Conservation (phyloP, 1,140 invertebrate species). For the Aplysia californica region DNA sequence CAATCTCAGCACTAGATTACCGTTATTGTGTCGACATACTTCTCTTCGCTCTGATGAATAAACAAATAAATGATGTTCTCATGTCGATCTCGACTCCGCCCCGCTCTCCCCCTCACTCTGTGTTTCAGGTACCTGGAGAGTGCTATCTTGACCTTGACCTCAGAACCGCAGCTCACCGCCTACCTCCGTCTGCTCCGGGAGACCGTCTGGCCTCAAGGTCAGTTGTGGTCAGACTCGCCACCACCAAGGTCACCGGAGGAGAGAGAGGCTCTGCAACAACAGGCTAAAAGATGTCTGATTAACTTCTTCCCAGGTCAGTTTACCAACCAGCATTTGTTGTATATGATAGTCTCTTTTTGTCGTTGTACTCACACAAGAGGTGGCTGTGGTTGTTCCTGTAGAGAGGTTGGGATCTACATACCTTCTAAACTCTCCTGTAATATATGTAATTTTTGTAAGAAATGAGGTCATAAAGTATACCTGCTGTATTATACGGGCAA, state of each 20-base stretch:
- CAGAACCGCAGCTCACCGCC: constrained; percentile 35
- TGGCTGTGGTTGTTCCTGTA: neutral
- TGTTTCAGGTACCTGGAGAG: constrained; percentile 45
- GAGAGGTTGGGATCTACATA: too few relatives aligned
- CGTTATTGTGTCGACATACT: too few relatives aligned
- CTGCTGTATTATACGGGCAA: too few relatives aligned
- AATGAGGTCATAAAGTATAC: too few relatives aligned
- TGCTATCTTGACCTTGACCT: constrained; percentile 36
- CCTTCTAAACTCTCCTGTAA: too few relatives aligned
- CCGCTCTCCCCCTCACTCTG: too few relatives aligned
- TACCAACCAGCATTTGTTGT: neutral
- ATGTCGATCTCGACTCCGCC: too few relatives aligned
- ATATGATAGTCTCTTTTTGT: neutral
- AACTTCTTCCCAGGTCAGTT: constrained; percentile 50
- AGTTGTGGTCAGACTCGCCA: constrained; percentile 27
- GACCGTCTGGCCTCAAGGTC: constrained; percentile 55
- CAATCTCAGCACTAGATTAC: too few relatives aligned
- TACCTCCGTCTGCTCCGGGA: constrained; percentile 51
- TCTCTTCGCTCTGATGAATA: too few relatives aligned
- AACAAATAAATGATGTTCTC: too few relatives aligned
- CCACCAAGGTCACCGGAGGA: constrained; percentile 36
- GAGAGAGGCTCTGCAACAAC: constrained; percentile 37
- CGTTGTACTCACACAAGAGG: neutral
- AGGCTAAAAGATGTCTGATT: constrained; percentile 40
- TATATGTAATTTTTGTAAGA: too few relatives aligned